phyloP scores from a whole-genome alignment of 2,888 invertebrate genomes.

The Punctoribates punctum region DNA sequence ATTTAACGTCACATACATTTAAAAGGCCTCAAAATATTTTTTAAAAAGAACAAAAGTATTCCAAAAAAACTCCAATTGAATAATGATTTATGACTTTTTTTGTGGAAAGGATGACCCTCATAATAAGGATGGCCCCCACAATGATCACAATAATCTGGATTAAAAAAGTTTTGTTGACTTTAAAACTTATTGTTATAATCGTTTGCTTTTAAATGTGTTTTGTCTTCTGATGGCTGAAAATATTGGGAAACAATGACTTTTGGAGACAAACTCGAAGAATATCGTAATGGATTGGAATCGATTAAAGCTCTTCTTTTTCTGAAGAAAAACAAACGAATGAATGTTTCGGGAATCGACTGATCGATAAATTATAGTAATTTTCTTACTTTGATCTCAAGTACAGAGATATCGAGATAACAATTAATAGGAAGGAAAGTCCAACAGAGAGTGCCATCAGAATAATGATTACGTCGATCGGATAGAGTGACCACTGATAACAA shows the following conservation, averaged over 20 bases:
- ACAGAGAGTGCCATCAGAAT: neutral
- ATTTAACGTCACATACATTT: no score
- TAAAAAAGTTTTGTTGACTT: neutral
- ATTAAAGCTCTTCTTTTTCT: neutral
- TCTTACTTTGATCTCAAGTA: slow-evolving; percentile 2
- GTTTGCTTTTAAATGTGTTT: neutral
- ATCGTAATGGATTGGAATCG: neutral
- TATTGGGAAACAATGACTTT: slow-evolving; percentile 17
- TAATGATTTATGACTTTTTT: no score
- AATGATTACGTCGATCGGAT: neutral
- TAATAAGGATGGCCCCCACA: no score
- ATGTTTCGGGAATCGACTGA: neutral
- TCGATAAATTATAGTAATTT: neutral
- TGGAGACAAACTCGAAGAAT: neutral
- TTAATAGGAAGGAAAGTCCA: neutral
- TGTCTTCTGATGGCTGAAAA: slow-evolving; percentile 16
- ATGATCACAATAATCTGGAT: no score
- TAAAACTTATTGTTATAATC: neutral
- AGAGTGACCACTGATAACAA: neutral
- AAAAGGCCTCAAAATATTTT: no score
- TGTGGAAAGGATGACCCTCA: no score
- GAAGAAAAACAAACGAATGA: neutral
- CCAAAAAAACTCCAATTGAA: no score
- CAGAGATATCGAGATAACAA: neutral
- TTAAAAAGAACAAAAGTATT: no score